Conservation (phyloP, 2,113 vertebrate species). For the Probosciger aterrimus region DNA sequence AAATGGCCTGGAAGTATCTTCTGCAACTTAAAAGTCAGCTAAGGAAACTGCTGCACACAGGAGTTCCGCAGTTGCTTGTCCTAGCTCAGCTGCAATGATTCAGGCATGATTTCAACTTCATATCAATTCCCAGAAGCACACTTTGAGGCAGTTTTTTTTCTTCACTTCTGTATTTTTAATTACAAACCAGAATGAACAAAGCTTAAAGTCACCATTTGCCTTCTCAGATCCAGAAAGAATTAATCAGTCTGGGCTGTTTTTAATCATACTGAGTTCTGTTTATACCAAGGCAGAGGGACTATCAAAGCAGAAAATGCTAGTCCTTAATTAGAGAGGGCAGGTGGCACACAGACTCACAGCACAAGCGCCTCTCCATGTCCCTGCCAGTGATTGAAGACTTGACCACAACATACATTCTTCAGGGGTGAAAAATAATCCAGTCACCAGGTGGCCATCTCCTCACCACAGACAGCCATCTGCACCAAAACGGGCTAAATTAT, state of each 20-base stretch:
- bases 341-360: slow-evolving; percentile 50
- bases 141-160: background rate
- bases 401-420: slow-evolving; percentile 58
- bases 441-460: slow-evolving; percentile 64
- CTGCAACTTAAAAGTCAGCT: background rate
- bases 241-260: background rate
- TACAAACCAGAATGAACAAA: slow-evolving; percentile 19
- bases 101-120: background rate
- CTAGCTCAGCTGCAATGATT: background rate
- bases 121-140: slow-evolving; percentile 1
- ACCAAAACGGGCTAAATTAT: slow-evolving; percentile 61
- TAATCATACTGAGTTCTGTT: slow-evolving; percentile 16
- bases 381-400: slow-evolving; percentile 50
- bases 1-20: slow-evolving; percentile 14
- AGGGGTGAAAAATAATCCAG: slow-evolving; percentile 54
- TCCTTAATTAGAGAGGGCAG: slow-evolving; percentile 68
- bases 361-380: slow-evolving; percentile 11
- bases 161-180: slow-evolving; percentile 26
- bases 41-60: background rate
- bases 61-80: background rate
- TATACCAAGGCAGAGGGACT: slow-evolving; percentile 27
- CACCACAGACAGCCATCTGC: slow-evolving; percentile 47
- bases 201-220: background rate
- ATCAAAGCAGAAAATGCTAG: slow-evolving; percentile 59
- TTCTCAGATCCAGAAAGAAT: background rate